These are phyloP conservation scores for Maniola jurtina DNA, from an alignment of 1,140 invertebrate species.

Conservation along the genomic window DNA sequence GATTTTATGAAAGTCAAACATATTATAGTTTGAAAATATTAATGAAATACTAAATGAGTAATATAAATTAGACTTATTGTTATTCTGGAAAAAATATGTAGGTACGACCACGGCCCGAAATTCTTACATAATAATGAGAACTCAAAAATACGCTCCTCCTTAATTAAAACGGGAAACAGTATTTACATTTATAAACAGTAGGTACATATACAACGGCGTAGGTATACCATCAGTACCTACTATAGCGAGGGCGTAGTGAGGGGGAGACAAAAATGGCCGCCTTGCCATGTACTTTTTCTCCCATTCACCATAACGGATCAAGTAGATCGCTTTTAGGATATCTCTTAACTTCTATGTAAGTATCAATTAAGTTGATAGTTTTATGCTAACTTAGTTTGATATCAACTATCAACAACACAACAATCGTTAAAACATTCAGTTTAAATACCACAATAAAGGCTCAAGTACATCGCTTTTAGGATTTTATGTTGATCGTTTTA, in stretches of 20 bases:
- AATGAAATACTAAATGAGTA: too few species aligned
- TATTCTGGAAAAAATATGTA: too few species aligned
- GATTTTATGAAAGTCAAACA: too few species aligned
- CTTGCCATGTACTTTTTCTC: constrained; percentile 39
- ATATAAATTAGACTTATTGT: too few species aligned
- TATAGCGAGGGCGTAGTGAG: constrained; percentile 40
- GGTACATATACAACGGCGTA: constrained; percentile 35
- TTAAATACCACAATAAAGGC: too few species aligned
- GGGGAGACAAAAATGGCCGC: constrained; percentile 67
- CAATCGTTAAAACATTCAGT: background rate
- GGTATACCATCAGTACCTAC: constrained; percentile 39
- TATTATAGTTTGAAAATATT: too few species aligned
- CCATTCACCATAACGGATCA: constrained; percentile 31
- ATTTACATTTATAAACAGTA: constrained; percentile 37
- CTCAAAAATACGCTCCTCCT: constrained; percentile 15
- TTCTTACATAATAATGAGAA: background rate
- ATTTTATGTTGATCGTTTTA: too few species aligned
- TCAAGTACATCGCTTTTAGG: too few species aligned
- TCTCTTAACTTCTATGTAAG: background rate
- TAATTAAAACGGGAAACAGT: constrained; percentile 34
- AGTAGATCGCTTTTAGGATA: constrained; percentile 17
- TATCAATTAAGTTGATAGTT: background rate
- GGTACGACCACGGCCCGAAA: background rate
- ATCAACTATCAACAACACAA: background rate
- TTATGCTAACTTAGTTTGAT: background rate